phyloP scores from a whole-genome alignment of 2,113 vertebrate species.

The Corydoras sp. region DNA sequence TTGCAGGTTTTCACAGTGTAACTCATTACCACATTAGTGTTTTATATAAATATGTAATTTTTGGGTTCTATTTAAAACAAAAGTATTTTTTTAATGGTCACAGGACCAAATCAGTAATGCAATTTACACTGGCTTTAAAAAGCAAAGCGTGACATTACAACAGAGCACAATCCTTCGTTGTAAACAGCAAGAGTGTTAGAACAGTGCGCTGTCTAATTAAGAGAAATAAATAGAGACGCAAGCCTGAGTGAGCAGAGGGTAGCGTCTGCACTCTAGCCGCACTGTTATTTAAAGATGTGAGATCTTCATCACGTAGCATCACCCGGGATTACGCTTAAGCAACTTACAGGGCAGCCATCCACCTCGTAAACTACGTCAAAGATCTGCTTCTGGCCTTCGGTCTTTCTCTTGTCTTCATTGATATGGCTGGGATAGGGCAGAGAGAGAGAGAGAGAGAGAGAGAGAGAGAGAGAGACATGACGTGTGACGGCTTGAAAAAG shows the following conservation, averaged over 20 bases:
- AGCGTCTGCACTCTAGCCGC: not conserved
- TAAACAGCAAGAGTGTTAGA: slow-evolving; percentile 17
- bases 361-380: slow-evolving; percentile 98
- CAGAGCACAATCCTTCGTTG: not conserved
- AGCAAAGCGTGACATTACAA: too few relatives aligned
- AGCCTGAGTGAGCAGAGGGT: slow-evolving; percentile 10
- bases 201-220: slow-evolving; percentile 14
- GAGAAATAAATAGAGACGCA: slow-evolving; percentile 25
- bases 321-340: not conserved
- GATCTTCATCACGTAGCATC: too few relatives aligned
- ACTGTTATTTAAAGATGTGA: slow-evolving; percentile 30
- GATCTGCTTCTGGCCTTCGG: slow-evolving; percentile 95
- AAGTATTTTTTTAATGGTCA: too few relatives aligned
- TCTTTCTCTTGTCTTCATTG: slow-evolving; percentile 98
- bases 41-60: too few relatives aligned
- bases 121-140: too few relatives aligned
- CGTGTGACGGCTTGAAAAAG: too few relatives aligned
- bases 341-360: slow-evolving; percentile 93
- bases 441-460: not conserved
- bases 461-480: too few relatives aligned
- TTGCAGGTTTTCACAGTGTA: too few relatives aligned
- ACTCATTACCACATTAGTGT: too few relatives aligned
- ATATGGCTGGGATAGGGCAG: slow-evolving; percentile 74
- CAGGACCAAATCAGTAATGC: too few relatives aligned
- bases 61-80: too few relatives aligned